Conservation (phyloP, 2,888 invertebrate genomes). For the Drosophila buzzatii region DNA sequence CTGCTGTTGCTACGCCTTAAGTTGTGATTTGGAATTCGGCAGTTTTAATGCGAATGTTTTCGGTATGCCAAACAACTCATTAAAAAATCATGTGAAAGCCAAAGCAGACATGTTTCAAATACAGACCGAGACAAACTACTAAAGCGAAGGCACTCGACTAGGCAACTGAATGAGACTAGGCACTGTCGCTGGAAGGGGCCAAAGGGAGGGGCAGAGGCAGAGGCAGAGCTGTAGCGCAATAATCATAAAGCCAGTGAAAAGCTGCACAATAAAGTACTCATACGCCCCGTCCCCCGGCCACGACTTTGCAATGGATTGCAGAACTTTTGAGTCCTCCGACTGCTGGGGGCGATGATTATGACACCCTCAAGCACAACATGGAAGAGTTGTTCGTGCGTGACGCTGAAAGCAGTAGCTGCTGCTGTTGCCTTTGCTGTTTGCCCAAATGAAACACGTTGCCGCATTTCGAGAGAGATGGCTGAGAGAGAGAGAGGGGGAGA, state of each 20-base stretch:
- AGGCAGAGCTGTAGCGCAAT: slow-evolving; percentile 51
- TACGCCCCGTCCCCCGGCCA: not conserved
- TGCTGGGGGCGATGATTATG: slow-evolving; percentile 56
- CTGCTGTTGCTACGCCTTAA: not conserved
- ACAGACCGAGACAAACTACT: slow-evolving; percentile 19
- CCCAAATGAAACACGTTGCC: slow-evolving; percentile 58
- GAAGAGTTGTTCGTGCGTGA: slow-evolving; percentile 55
- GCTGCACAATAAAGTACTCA: slow-evolving; percentile 66
- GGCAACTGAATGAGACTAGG: slow-evolving; percentile 3
- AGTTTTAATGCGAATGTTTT: slow-evolving; percentile 46
- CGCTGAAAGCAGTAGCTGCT: slow-evolving; percentile 11
- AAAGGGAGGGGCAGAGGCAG: not conserved
- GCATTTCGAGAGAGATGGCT: slow-evolving; percentile 29
- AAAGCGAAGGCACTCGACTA: slow-evolving; percentile 11
- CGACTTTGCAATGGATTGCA: slow-evolving; percentile 3
- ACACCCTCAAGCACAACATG: slow-evolving; percentile 47
- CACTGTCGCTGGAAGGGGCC: not conserved
- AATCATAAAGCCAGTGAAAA: slow-evolving; percentile 73
- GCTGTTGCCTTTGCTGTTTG: slow-evolving; percentile 3
- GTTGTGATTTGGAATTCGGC: slow-evolving; percentile 48
- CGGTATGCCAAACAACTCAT: slow-evolving; percentile 52
- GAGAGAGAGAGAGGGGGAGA: not conserved
- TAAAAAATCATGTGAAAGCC: slow-evolving; percentile 58
- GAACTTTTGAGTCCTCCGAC: slow-evolving; percentile 10
- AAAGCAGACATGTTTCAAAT: slow-evolving; percentile 35